A percentile compares a stretch with the other conserved stretches of the same genome.
These are phyloP conservation scores for Diachasmimorpha longicaudata DNA, from an alignment of 1,140 invertebrate species.

Conservation along the genomic window DNA sequence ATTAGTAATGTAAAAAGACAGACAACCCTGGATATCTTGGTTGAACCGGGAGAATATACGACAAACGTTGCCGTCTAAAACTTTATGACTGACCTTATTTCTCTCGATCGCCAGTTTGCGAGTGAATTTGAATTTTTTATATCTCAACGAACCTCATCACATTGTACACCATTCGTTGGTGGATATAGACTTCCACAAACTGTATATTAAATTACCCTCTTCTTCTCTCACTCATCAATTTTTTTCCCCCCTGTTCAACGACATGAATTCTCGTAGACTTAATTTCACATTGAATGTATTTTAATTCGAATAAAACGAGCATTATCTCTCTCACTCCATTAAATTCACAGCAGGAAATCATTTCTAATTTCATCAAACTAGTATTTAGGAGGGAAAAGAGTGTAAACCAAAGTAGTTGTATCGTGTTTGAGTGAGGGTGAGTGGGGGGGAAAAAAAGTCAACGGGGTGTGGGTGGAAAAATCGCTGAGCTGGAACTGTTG, in stretches of 20 bases:
- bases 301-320: background rate
- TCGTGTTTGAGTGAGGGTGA: background rate
- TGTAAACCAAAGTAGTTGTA: background rate
- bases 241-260: background rate
- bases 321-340: background rate
- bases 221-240: background rate
- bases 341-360: background rate
- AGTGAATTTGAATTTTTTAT: background rate
- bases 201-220: background rate
- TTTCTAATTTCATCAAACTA: background rate
- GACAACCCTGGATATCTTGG: background rate
- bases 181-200: background rate
- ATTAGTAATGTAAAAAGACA: background rate
- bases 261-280: background rate
- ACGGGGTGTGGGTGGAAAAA: background rate
- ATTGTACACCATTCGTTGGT: background rate
- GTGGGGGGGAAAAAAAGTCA: background rate
- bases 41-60: background rate
- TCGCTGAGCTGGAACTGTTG: background rate
- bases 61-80: background rate
- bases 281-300: background rate
- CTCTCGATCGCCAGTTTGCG: background rate
- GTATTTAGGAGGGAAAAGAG: background rate
- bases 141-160: background rate
- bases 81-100: conserved; percentile 21